Conservation (phyloP, 2,113 vertebrate genomes). For the Cephalopterus ornatus region DNA sequence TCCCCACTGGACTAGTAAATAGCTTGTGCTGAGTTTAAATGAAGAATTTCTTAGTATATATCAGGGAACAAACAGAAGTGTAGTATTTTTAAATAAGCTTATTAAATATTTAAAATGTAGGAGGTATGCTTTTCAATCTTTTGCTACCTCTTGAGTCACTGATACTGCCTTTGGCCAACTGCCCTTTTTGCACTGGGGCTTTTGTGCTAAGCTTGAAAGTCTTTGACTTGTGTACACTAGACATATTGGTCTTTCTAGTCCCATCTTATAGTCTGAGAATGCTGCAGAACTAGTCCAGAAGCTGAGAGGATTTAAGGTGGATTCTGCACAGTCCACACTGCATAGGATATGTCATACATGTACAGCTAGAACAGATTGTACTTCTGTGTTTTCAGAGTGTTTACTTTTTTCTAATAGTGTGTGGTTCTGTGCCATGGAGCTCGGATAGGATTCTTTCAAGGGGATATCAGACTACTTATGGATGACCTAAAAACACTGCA, state of each 20-base stretch:
- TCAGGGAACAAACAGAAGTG: neutral
- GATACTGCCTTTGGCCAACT: neutral
- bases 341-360: neutral
- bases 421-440: constrained; percentile 88
- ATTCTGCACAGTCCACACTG: neutral
- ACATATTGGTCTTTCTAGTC: neutral
- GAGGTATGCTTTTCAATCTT: neutral
- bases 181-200: neutral
- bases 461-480: constrained; percentile 96
- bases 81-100: neutral
- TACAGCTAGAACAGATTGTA: neutral
- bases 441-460: constrained; percentile 95
- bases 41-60: neutral
- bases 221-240: neutral
- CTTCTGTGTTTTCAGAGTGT: neutral
- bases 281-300: neutral
- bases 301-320: neutral
- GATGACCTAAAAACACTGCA: constrained; percentile 91
- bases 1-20: neutral
- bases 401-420: constrained; percentile 68
- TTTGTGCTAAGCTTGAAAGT: neutral
- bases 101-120: neutral
- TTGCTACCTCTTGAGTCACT: neutral
- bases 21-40: neutral
- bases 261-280: neutral